Evolutionary conservation across 2,797 vertebrate species (phyloP), one percentile per base, ranked within the genome.

Genomic region (Spondyliosoma cantharus): DNA sequence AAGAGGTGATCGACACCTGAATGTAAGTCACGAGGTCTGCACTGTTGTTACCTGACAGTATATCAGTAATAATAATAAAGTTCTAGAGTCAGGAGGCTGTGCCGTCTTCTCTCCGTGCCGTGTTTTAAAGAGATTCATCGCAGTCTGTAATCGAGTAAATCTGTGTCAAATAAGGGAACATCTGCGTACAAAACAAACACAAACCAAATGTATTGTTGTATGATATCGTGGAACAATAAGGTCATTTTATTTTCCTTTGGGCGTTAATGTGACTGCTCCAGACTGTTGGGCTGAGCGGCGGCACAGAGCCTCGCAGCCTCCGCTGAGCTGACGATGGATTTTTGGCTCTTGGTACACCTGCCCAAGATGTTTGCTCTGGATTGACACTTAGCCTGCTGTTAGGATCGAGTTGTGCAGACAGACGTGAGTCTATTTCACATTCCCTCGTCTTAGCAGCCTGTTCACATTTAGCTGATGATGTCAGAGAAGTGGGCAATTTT

Each of bases 331-430:
- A 48, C 2, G 29, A 64, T 71, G 76, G 85, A 85, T 85, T 65
- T 78, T 76, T 84, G 79, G 85, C 84, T 88, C 78, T 82, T 48
- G 32, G 48, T 79, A 75, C 83, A 85, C 81, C 88, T 89, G 86
- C 75, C 85, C 72, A 49, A 70, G 76, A 74, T 86, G 77, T 89
- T 87, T 85, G 74, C 73, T 67, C 46, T 72, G 74, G 70, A 79
- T 60, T 84, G 84, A 90, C 86, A 75, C 79, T 81, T 68, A 49
- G 71, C 68, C 67, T 37, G 48, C 42, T 66, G 53, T 63, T 58
- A 46, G 75, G 65, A 0, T 22, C 37, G 60, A 49, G 58, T 65
- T 69, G 11, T 68, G 42, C 53, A 65, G 42, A 72, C 37, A 61
- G 24, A 50, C 64, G 16, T 4, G 45, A 60, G 19, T 53, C 62